Base-by-base conservation (phyloP, 2,888 invertebrate genomes). In the Dione juno region DNA sequence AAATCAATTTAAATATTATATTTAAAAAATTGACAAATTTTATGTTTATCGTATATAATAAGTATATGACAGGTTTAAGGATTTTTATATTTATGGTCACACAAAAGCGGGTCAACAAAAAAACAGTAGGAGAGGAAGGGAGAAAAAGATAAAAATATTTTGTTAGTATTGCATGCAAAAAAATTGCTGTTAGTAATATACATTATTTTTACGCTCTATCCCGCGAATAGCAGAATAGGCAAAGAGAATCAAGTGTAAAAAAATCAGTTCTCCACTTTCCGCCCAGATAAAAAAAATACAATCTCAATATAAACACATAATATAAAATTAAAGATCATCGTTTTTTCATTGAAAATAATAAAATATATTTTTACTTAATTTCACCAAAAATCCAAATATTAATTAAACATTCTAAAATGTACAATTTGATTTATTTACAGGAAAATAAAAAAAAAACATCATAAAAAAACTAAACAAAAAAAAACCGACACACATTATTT, bases 141-240 rank as follows among this genome's bases (percentile, higher is more conserved):
- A 80, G 82, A 77, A 80, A 77, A 79, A 79, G 78, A 78, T 75
- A 76, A 82, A 80, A 80, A 79, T 72, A 74, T 61, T 45, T 73
- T 77, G 85, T 92, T 90, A 90, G 88, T 92, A 81, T 76, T 70
- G 70, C 74, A 76, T 77, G 75, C 73, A 74, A 43, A 69, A 21
- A 63, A 67, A 66, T 48, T 63, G 48, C 19, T 64, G 69, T 67
- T 64, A 73, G 53, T 50, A 50, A 37, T 28, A 45, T 35, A 8
- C 35, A 37, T 28, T 53, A 28, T 28, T 28, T 3, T 28, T 5
- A 28, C 28, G 28, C 5, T 28, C 28, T 28, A 28, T 28, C 2
- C 5, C 28, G 28, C 5, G 5, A 28, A n/a, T n/a, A 28, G 28
- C 8, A 16, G 28, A 28, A 28, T 3, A 28, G 28, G 28, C 28